phyloP scores from a whole-genome alignment of 2,888 invertebrate genomes.

The Nematopogon swammerdamellus region DNA sequence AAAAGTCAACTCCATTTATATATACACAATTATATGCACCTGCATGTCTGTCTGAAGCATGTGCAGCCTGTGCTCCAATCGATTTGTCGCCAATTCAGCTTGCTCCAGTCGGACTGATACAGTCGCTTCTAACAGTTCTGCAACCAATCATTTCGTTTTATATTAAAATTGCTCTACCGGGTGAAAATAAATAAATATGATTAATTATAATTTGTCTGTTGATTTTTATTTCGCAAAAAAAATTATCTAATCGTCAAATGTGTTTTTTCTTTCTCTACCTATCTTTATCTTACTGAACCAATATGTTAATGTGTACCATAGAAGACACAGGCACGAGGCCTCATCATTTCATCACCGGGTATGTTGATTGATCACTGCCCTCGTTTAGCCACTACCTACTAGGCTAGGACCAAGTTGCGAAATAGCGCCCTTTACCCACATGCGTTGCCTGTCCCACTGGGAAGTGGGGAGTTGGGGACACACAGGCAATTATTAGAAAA shows the following conservation, averaged over 20 bases:
- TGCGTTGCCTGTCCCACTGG: too few relatives aligned
- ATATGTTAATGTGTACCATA: too few relatives aligned
- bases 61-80: conserved; percentile 42
- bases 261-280: too few relatives aligned
- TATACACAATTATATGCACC: conserved; percentile 18
- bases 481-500: too few relatives aligned
- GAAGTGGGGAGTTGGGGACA: too few relatives aligned
- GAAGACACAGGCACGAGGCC: too few relatives aligned
- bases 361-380: conserved; percentile 28
- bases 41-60: conserved; percentile 45
- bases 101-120: conserved; percentile 43
- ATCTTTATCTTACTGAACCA: too few relatives aligned
- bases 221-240: too few relatives aligned
- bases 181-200: too few relatives aligned
- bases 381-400: conserved; percentile 36
- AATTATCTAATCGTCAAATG: too few relatives aligned
- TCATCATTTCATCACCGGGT: not conserved
- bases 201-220: too few relatives aligned
- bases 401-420: conserved; percentile 16
- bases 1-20: too few relatives aligned
- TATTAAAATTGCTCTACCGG: not conserved
- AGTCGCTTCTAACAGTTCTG: conserved; percentile 47
- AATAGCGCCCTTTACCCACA: not conserved
- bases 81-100: conserved; percentile 46
- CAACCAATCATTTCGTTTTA: conserved; percentile 13